phyloP scores from a whole-genome alignment of 2,888 invertebrate genomes.

The Machimus rusticus region DNA sequence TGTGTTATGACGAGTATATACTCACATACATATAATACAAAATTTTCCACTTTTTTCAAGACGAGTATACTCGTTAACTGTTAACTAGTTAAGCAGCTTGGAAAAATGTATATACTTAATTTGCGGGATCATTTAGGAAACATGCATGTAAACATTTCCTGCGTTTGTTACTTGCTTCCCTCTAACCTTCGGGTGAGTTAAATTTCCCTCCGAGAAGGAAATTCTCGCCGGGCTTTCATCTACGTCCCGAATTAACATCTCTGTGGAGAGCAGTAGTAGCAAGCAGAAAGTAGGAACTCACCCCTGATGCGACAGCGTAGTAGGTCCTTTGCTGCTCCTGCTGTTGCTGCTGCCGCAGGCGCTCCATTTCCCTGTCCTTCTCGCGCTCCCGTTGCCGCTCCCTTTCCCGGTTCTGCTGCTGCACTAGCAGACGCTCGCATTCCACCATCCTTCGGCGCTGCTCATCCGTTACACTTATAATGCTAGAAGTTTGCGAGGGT shows the following conservation, averaged over 20 bases:
- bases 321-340: conserved; percentile 58
- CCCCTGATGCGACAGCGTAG: conserved; percentile 45
- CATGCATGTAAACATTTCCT: no score
- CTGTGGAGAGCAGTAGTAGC: background rate
- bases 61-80: no score
- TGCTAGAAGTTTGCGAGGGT: conserved; percentile 39
- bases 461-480: conserved; percentile 43
- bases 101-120: no score
- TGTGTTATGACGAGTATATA: no score
- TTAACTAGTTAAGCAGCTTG: no score
- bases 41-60: no score
- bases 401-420: conserved; percentile 25
- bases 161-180: no score
- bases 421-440: conserved; percentile 44
- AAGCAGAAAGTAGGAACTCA: conserved; percentile 18
- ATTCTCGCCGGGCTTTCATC: background rate
- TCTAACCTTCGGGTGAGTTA: background rate
- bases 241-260: background rate
- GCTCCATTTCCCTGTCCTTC: conserved; percentile 45
- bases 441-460: conserved; percentile 46
- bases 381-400: conserved; percentile 45
- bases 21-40: no score
- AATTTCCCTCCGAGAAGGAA: background rate
- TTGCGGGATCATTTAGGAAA: no score
- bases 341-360: conserved; percentile 44